Conservation (phyloP, 2,113 vertebrate species). For the Pedionomus torquatus region DNA sequence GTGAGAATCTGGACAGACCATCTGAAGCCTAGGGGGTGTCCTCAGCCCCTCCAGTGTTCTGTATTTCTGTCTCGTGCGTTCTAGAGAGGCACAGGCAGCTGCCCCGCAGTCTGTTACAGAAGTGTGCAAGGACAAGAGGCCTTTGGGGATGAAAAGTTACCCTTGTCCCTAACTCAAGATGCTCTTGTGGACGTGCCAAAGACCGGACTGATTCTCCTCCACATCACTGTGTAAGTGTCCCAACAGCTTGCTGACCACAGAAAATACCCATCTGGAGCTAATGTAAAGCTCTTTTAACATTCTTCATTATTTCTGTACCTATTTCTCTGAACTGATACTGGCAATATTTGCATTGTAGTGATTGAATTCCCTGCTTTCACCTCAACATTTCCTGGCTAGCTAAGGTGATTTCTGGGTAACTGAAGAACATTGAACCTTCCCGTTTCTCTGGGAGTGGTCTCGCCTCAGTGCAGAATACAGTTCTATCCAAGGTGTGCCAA, state of each 20-base stretch:
- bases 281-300: neutral
- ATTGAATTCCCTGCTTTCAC: neutral
- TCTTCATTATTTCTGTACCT: neutral
- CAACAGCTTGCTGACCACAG: neutral
- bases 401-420: neutral
- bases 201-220: neutral
- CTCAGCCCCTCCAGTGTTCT: neutral
- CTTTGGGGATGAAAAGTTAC: neutral
- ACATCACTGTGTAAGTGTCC: neutral
- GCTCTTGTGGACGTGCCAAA: neutral
- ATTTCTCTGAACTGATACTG: neutral
- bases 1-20: neutral
- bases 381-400: neutral
- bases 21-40: neutral
- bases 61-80: neutral
- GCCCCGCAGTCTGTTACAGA: accelerated
- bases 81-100: neutral
- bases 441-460: neutral
- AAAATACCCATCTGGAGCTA: neutral
- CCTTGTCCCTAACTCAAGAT: neutral
- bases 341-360: neutral
- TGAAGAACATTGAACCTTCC: neutral
- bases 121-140: neutral
- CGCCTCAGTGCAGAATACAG: neutral
- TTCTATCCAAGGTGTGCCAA: neutral